Base-by-base conservation (phyloP, 2,888 invertebrate species). In the Elmis aenea region DNA sequence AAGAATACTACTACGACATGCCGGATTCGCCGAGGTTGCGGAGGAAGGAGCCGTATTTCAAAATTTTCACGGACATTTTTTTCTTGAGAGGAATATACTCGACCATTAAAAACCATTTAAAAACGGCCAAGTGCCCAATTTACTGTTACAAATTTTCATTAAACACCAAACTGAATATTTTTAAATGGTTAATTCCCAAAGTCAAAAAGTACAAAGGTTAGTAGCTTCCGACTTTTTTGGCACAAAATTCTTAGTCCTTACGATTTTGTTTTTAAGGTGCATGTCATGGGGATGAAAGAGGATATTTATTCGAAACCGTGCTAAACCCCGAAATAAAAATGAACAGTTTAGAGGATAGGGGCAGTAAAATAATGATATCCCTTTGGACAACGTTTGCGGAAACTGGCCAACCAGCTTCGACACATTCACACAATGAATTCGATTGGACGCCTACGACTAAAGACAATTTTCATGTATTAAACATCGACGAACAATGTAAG, bases 241-340 rank as follows among this genome's bases (percentile, higher is more conserved):
- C n/a, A n/a, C n/a, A n/a, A n/a, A n/a, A n/a, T n/a, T n/a, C n/a
- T n/a, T n/a, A n/a, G n/a, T n/a, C n/a, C n/a, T n/a, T n/a, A n/a
- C n/a, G n/a, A n/a, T n/a, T n/a, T n/a, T n/a, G n/a, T n/a, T n/a
- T 39, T 33, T 22, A 30, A 50, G 51, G 52, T 24, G 42, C 43
- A 18, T 33, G 24, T 21, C 50, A 50, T 31, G 37, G 43, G 9
- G 50, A 52, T 31, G 47, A 50, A 8, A 22, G 46, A 12, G 40
- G 37, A 18, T 50, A 52, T 23, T n/a, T 52, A 6, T 52, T 52
- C 20, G 29, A 38, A 6, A 45, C 40, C 1, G 31, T 23, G 15
- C 16, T 35, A 6, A 37, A 38, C 5, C 41, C 47, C 14, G 33
- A 44, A 21, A 26, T 45, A 9, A 8, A 23, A 2, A 18, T 9